Base-by-base conservation (phyloP, 2,113 vertebrate genomes). In the Fulmarus glacialis region DNA sequence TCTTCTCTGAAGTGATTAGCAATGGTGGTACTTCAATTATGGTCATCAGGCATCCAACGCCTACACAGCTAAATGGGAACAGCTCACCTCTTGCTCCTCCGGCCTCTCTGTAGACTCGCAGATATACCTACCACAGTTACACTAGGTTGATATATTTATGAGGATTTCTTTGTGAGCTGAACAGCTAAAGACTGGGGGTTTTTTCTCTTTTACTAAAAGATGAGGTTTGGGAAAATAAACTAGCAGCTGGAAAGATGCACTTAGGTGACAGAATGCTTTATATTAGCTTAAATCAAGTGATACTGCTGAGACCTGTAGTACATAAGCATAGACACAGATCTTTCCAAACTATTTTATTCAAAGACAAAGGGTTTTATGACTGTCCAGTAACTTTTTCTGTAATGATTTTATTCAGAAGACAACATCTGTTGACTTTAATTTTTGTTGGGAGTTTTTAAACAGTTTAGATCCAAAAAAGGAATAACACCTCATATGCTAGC, bases 391-490 rank as follows among this genome's bases (percentile, higher is more conserved):
- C 26, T 75, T 86, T 11, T 86, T 70, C 34, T 86, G 71, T 63
- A 48, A 70, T 59, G 6, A 47, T 68, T 96, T 94, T 82, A 45
- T 79, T 95, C 78, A 80, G 84, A 84, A 91, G 36, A 75, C 26
- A 66, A 4, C 13, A 67, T 18, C 22, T 66, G 10, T 68, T 82
- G 29, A 53, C 16, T 94, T 94, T 40, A 48, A 36, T 77, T 82
- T 94, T 75, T 87, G 18, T 48, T 27, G 40, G 4, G 23, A 36
- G 18, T 22, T 89, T 82, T 83, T 64, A 70, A 95, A 73, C 19
- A 43, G 14, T 42, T 52, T n/a, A 62, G 26, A 38, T 77, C n/a
- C 92, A 7, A 59, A 80, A 75, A 72, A 72, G 9, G 12, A 81
- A 2, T n/a, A 66, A 20, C 9, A 59, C 29, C 24, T 67, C 22